These are phyloP conservation scores for Ametastegia equiseti DNA, from an alignment of 2,888 invertebrate species.

Conservation along the genomic window DNA sequence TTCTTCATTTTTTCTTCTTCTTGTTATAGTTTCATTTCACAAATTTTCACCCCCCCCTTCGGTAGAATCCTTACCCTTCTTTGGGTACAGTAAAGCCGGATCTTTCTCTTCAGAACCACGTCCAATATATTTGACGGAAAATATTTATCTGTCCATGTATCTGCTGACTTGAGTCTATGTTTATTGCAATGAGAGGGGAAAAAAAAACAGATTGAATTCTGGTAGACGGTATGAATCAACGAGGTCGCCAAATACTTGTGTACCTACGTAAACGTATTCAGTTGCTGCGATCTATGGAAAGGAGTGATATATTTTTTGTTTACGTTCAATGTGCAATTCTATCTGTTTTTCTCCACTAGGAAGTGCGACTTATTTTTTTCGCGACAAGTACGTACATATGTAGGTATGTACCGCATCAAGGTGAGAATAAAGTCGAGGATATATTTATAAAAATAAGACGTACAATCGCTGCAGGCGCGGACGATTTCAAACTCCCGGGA, in stretches of 20 bases:
- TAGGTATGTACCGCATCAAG: too few relatives aligned
- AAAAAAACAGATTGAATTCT: background rate
- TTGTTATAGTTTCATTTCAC: constrained; percentile 17
- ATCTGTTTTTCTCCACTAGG: background rate
- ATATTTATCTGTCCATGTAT: too few relatives aligned
- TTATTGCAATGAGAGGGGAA: background rate
- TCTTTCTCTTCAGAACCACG: too few relatives aligned
- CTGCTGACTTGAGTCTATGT: background rate
- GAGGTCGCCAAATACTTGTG: background rate
- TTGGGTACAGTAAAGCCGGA: constrained; percentile 2
- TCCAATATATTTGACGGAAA: too few relatives aligned
- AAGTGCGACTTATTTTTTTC: background rate
- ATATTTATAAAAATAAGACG: constrained; percentile 15
- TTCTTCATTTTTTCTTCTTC: background rate
- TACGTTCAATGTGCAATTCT: background rate
- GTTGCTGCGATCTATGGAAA: background rate
- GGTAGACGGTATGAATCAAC: background rate
- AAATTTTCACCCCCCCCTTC: too few relatives aligned
- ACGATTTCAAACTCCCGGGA: background rate
- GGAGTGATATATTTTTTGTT: background rate
- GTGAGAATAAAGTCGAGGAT: constrained; percentile 10
- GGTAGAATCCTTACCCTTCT: too few relatives aligned
- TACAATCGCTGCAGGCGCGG: background rate
- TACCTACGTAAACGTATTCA: background rate
- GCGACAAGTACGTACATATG: too few relatives aligned